These are phyloP conservation scores for Phaedon cochleariae DNA, from an alignment of 2,888 invertebrate species.

Conservation along the genomic window DNA sequence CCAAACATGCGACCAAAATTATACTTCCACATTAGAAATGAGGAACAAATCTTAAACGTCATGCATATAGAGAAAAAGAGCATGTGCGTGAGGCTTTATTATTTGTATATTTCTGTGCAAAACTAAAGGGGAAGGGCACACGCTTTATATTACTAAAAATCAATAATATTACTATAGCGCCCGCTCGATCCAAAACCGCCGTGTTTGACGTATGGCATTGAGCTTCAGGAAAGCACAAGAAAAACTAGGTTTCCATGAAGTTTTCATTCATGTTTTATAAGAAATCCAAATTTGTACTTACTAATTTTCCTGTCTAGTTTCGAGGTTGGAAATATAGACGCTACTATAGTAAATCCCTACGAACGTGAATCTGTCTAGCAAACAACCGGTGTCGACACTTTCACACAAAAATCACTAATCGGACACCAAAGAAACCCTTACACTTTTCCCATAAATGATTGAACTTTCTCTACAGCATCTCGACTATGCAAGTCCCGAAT, in stretches of 20 bases:
- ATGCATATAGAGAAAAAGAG: constrained; percentile 27
- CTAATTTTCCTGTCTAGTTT: constrained; percentile 20
- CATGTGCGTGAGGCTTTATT: constrained; percentile 34
- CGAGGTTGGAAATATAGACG: constrained; percentile 12
- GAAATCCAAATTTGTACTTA: constrained; percentile 31
- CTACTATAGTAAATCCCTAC: constrained; percentile 19
- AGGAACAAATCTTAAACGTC: constrained; percentile 1
- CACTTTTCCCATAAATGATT: constrained; percentile 36
- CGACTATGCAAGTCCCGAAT: constrained; percentile 49
- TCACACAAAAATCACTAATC: constrained; percentile 35
- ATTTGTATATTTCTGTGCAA: constrained; percentile 40
- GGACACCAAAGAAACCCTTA: constrained; percentile 36
- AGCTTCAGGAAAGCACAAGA: constrained; percentile 11
- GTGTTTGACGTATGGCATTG: constrained; percentile 47
- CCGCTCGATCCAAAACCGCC: constrained; percentile 47
- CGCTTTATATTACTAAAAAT: constrained; percentile 55
- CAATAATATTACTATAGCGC: constrained; percentile 59
- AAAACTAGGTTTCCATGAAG: constrained; percentile 5
- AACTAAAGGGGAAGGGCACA: constrained; percentile 43
- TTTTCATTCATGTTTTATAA: constrained; percentile 35
- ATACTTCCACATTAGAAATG: background rate
- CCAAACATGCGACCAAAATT: constrained; percentile 7
- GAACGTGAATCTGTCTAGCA: background rate
- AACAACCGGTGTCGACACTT: background rate
- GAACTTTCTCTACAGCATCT: constrained; percentile 45